Evolutionary conservation across 2,888 invertebrate genomes (phyloP).

Genomic region (Acanthoscelides obtectus): DNA sequence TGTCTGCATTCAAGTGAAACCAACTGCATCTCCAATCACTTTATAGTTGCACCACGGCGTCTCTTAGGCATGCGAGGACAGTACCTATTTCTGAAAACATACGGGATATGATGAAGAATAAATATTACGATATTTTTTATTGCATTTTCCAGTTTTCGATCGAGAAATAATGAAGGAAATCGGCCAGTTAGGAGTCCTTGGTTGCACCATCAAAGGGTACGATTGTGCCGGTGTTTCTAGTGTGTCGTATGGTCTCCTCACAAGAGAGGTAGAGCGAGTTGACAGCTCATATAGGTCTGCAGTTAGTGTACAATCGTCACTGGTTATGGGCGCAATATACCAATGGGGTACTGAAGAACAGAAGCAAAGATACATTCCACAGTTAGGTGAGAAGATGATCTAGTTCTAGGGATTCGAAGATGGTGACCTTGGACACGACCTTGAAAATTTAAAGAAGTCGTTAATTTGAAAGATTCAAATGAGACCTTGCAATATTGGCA

Average conservation of each 20-base stretch:
- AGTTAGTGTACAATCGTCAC: constrained; percentile 94
- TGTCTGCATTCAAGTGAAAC: no score
- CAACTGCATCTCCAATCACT: no score
- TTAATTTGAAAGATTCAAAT: no score
- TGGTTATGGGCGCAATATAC: constrained; percentile 93
- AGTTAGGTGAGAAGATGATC: constrained; percentile 63
- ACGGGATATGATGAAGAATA: no score
- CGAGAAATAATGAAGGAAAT: constrained; percentile 86
- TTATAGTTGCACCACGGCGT: no score
- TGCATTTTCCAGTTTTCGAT: constrained; percentile 82
- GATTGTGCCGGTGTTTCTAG: constrained; percentile 92
- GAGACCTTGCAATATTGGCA: no score
- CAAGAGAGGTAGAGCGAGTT: constrained; percentile 85
- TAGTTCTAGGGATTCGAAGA: no score
- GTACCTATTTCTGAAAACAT: no score
- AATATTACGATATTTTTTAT: no score
- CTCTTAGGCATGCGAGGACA: no score
- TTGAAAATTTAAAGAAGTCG: no score
- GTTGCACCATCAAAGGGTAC: constrained; percentile 86
- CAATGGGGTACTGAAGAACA: constrained; percentile 85
- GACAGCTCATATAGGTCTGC: constrained; percentile 95
- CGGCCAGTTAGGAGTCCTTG: constrained; percentile 86
- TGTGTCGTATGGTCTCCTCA: constrained; percentile 91
- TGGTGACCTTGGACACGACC: no score
- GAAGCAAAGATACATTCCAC: constrained; percentile 82